Conservation (phyloP, 2,888 invertebrate species). For the Idaea biselata region DNA sequence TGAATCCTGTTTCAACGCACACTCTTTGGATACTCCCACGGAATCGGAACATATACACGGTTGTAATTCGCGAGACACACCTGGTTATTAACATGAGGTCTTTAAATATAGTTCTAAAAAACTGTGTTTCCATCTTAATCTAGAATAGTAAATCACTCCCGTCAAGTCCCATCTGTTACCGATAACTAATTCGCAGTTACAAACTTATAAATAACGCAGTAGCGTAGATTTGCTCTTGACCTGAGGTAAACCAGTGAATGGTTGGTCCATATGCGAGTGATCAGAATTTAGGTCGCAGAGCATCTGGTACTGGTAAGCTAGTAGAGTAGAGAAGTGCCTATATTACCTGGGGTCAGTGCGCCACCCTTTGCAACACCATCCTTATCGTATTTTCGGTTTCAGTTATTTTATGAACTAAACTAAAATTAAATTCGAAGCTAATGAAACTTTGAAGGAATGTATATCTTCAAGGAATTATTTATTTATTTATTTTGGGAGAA, state of each 20-base stretch:
- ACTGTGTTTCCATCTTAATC: not conserved
- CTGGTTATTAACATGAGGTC: not conserved
- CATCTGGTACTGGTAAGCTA: not conserved
- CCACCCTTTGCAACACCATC: not conserved
- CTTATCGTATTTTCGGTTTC: no score
- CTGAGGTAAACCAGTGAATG: slow-evolving; percentile 1
- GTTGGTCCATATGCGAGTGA: not conserved
- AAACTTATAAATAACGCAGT: not conserved
- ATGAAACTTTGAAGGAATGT: no score
- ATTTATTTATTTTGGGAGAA: no score
- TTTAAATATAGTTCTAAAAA: not conserved
- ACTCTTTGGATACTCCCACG: no score
- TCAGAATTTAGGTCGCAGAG: not conserved
- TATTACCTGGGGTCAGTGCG: not conserved
- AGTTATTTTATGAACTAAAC: no score
- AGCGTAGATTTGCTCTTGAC: not conserved
- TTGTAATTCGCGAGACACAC: no score
- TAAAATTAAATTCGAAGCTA: no score
- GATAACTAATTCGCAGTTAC: not conserved
- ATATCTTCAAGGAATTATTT: no score
- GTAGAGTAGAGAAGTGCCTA: not conserved
- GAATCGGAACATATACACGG: no score
- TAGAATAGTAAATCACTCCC: not conserved
- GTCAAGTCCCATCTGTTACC: not conserved
- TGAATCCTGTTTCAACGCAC: no score